Evolutionary conservation across 2,888 invertebrate species (phyloP).

Genomic region (Nysson spinosus): DNA sequence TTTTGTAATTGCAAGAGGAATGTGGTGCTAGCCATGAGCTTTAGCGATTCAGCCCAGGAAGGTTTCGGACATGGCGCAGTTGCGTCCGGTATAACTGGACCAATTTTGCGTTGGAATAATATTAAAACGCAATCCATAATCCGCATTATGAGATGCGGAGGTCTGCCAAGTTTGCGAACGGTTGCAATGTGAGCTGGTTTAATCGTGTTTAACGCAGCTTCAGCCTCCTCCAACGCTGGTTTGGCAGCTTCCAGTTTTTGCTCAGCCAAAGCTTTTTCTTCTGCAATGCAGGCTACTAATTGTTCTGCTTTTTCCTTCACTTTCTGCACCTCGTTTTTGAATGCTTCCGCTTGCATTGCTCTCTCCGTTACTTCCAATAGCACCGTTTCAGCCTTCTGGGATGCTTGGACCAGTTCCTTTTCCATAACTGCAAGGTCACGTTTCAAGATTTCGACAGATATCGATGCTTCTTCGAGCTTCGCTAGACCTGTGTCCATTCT

Average conservation of each 20-base stretch:
- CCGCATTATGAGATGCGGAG: slow-evolving; percentile 97
- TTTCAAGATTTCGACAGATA: slow-evolving; percentile 93
- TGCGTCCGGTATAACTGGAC: slow-evolving; percentile 89
- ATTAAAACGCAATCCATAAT: slow-evolving; percentile 98
- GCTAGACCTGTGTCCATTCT: slow-evolving; percentile 97
- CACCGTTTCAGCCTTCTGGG: slow-evolving; percentile 93
- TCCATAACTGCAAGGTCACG: slow-evolving; percentile 96
- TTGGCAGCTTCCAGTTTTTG: slow-evolving; percentile 96
- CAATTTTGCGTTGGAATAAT: slow-evolving; percentile 90
- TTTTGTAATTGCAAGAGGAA: slow-evolving; percentile 94
- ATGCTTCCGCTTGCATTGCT: slow-evolving; percentile 96
- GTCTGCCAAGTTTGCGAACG: slow-evolving; percentile 94
- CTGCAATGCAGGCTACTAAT: slow-evolving; percentile 90
- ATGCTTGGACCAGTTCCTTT: slow-evolving; percentile 93
- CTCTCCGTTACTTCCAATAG: slow-evolving; percentile 93
- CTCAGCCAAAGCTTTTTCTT: slow-evolving; percentile 94
- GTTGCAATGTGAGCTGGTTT: slow-evolving; percentile 97
- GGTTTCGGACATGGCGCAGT: slow-evolving; percentile 93
- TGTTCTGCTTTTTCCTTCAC: slow-evolving; percentile 97
- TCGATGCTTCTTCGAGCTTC: slow-evolving; percentile 96
- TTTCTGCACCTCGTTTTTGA: slow-evolving; percentile 96
- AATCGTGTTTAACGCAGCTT: slow-evolving; percentile 95
- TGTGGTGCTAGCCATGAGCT: slow-evolving; percentile 98
- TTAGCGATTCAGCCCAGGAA: slow-evolving; percentile 97
- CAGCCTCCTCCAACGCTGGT: slow-evolving; percentile 96